These are phyloP conservation scores for Cactoblastis cactorum DNA, from an alignment of 2,888 invertebrate species.

Conservation along the genomic window DNA sequence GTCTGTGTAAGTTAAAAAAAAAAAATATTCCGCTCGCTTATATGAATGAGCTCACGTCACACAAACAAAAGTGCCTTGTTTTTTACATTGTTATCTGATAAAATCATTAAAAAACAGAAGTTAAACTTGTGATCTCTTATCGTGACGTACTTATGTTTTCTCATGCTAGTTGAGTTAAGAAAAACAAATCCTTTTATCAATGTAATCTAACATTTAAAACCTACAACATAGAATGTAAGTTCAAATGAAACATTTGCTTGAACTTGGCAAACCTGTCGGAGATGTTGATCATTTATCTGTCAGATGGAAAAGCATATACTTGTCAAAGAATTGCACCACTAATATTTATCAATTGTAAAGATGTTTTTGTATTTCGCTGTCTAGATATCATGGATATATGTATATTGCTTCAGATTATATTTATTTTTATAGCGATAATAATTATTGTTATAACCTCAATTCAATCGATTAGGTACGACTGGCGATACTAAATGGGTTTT, in stretches of 20 bases:
- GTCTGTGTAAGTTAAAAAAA: too few species aligned
- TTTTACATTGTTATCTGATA: neutral
- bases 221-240: neutral
- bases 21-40: too few species aligned
- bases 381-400: neutral
- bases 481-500: too few species aligned
- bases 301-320: neutral
- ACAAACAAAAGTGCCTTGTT: too few species aligned
- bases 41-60: too few species aligned
- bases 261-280: constrained; percentile 1
- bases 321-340: constrained; percentile 5
- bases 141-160: neutral
- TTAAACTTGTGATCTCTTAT: constrained; percentile 5
- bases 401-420: neutral
- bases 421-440: neutral
- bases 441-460: too few species aligned
- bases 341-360: neutral
- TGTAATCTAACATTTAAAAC: neutral
- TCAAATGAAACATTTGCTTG: neutral
- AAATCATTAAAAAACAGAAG: neutral
- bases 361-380: neutral
- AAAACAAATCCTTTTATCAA: neutral
- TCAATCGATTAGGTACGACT: too few species aligned
- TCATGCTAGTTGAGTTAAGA: neutral
- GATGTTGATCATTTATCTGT: neutral